Evolutionary conservation across 2,113 vertebrate genomes (phyloP), one percentile per base, ranked within the genome.

Genomic region (Okapia johnstoni): DNA sequence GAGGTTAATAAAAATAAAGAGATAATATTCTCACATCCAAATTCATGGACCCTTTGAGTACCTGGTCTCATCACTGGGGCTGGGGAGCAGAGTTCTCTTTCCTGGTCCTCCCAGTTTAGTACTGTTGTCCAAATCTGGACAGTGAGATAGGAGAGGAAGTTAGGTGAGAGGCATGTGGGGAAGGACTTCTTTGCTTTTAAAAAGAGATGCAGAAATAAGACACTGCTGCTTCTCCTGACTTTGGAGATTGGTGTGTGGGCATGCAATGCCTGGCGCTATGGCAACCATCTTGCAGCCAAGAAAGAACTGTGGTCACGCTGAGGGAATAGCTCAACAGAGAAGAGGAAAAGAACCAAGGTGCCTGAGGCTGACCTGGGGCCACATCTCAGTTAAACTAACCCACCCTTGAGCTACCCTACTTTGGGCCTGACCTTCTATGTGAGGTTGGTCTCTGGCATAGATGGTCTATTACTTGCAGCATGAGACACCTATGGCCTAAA

Each of bases 1-100:
- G 70, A 81, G 40, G 21, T 23, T 85, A 95, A 89, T 55, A 88
- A 85, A 97, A 90, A 80, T 73, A 85, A 83, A 94, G 81, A 93
- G 12, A 21, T 3, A 83, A 46, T 36, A 36, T 70, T 84, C 63
- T 57, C 26, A 6, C 63, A 36, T 85, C 50, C 33, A 63, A 95
- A 93, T 87, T 25, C 79, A 95, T 6, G 12, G 26, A n/a, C 2
- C 3, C 36, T 85, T 30, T 77, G 73, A 52, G 79, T 33, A 14
- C 6, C n/a, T 93, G 26, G 23, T 58, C 10, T 89, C n/a, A 40
- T 85, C 77, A 63, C 0, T 40, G 46, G 73, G 17, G 52, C 52
- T 5, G n/a, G 54, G 48, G 4, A 63, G n/a, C 14, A 93, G 5
- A 40, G 36, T 40, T 43, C 30, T 30, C 60, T 86, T 94, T 66